Conservation (phyloP, 2,888 invertebrate species). For the Protophormia terraenovae region DNA sequence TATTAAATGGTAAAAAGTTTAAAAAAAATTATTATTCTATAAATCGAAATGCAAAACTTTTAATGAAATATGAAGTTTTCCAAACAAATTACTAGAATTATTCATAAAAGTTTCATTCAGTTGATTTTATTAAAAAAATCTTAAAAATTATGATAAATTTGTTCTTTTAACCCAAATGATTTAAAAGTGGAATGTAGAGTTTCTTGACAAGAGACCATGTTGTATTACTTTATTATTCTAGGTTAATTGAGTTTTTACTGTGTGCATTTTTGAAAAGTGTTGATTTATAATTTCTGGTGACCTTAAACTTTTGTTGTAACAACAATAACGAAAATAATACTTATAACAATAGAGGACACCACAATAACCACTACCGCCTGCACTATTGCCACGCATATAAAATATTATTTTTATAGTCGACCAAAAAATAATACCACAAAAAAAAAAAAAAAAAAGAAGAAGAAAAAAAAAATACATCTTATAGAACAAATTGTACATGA, state of each 20-base stretch:
- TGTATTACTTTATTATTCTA: slow-evolving; percentile 6
- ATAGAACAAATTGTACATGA: slow-evolving; percentile 23
- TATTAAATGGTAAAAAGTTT: neutral
- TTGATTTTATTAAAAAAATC: too few species aligned
- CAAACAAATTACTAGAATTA: too few species aligned
- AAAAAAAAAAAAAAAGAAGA: too few species aligned
- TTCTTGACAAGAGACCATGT: neutral
- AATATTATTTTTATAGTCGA: slow-evolving; percentile 39
- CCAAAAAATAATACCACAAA: slow-evolving; percentile 17
- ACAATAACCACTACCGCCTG: neutral
- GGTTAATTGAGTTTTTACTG: slow-evolving; percentile 27
- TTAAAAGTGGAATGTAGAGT: too few species aligned
- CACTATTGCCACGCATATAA: slow-evolving; percentile 1
- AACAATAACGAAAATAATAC: slow-evolving; percentile 21
- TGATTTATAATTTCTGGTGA: slow-evolving; percentile 30
- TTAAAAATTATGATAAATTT: too few species aligned
- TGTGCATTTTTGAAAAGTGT: slow-evolving; percentile 13
- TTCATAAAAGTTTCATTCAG: too few species aligned
- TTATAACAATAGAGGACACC: neutral
- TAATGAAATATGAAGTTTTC: too few species aligned
- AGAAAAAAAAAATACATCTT: too few species aligned
- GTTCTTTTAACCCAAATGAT: too few species aligned
- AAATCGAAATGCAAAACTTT: too few species aligned
- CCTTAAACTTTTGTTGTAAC: slow-evolving; percentile 53
- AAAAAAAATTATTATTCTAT: neutral